These are phyloP conservation scores for Fratercula arctica DNA, from an alignment of 2,797 vertebrate species.

Conservation along the genomic window DNA sequence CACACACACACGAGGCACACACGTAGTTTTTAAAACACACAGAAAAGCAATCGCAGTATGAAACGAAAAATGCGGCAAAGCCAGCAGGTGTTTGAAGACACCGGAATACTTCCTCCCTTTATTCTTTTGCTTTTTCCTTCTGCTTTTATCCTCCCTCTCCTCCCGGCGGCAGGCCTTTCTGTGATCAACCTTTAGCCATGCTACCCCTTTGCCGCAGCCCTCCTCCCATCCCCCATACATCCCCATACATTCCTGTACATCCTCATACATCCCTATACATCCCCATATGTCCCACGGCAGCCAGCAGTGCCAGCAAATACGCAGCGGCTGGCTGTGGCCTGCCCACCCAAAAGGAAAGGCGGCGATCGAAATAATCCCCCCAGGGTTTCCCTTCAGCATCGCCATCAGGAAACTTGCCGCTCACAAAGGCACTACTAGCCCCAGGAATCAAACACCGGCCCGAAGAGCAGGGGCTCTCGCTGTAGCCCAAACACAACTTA, in stretches of 20 bases:
- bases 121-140: not conserved
- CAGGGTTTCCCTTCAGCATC: not conserved
- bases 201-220: accelerated
- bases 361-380: not conserved
- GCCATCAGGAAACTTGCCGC: constrained; percentile 44
- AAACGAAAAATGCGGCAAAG: not conserved
- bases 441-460: constrained; percentile 31
- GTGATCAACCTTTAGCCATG: accelerated
- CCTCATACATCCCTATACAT: not conserved
- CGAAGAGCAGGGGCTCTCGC: constrained; percentile 48
- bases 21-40: accelerated
- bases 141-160: not conserved
- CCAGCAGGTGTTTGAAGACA: not conserved
- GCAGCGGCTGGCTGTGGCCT: not conserved
- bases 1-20: not conserved
- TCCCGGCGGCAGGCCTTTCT: not conserved
- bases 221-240: accelerated
- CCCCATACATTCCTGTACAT: not conserved
- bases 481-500: constrained; percentile 69
- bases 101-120: not conserved
- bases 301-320: not conserved
- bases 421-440: constrained; percentile 54
- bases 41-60: not conserved
- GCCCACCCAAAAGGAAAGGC: not conserved
- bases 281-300: not conserved